phyloP scores from a whole-genome alignment of 2,797 vertebrate genomes.

The Peromyscus melanophrys region DNA sequence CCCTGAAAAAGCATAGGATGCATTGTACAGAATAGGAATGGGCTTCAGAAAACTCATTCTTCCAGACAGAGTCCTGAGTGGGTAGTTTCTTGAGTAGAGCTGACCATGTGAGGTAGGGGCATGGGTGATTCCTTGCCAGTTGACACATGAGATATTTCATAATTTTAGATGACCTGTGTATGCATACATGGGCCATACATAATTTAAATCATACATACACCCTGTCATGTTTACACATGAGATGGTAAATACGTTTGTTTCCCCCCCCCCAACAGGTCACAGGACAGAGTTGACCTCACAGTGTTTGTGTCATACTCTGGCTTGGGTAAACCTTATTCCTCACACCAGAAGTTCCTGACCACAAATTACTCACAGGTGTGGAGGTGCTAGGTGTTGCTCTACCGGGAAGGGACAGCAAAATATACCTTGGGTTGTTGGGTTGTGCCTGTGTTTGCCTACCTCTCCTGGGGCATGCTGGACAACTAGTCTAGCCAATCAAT shows the following conservation, averaged over 20 bases:
- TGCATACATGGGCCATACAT: fast-evolving
- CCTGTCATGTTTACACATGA: not conserved
- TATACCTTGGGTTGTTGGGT: no score
- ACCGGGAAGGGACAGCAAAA: not conserved
- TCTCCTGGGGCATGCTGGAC: not conserved
- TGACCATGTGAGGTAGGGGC: not conserved
- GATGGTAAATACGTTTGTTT: not conserved
- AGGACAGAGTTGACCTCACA: not conserved
- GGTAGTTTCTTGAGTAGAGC: not conserved
- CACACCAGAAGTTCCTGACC: not conserved
- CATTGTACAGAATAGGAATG: not conserved
- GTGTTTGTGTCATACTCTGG: not conserved
- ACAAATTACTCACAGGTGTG: not conserved
- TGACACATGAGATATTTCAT: not conserved
- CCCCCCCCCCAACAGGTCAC: not conserved
- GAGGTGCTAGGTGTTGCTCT: not conserved
- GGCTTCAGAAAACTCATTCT: not conserved
- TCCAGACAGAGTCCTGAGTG: not conserved
- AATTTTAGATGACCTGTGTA: not conserved
- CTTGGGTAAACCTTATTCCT: not conserved
- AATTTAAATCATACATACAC: not conserved
- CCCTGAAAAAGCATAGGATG: not conserved
- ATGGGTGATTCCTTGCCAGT: not conserved
- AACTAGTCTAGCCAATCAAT: not conserved
- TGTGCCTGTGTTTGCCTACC: not conserved